phyloP scores from a whole-genome alignment of 2,888 invertebrate species.

The Boloria selene region DNA sequence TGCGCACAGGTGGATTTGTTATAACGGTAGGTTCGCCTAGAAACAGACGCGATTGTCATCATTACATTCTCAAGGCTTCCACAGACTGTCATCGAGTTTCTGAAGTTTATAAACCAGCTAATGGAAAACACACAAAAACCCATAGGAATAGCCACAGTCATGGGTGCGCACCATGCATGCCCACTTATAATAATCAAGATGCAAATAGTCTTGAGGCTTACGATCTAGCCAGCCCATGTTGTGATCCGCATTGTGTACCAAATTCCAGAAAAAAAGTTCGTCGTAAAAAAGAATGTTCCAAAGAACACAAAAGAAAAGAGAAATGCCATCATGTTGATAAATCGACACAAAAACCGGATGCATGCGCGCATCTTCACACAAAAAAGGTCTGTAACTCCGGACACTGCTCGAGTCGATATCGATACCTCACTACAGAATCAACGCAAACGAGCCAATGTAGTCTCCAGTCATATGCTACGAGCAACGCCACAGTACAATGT shows the following conservation, averaged over 20 bases:
- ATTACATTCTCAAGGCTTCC: conserved; percentile 83
- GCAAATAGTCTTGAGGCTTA: conserved; percentile 92
- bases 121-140: conserved; percentile 62
- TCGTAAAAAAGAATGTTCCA: conserved; percentile 82
- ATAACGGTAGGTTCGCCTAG: conserved; percentile 87
- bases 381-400: conserved; percentile 71
- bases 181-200: conserved; percentile 84
- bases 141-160: conserved; percentile 77
- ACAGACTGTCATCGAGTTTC: conserved; percentile 65
- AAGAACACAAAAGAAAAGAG: conserved; percentile 84
- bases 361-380: conserved; percentile 72
- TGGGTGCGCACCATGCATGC: conserved; percentile 88
- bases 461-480: conserved; percentile 91
- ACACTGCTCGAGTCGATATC: conserved; percentile 73
- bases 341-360: conserved; percentile 72
- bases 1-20: conserved; percentile 86
- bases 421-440: conserved; percentile 85
- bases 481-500: conserved; percentile 85
- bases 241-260: conserved; percentile 93
- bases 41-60: conserved; percentile 85
- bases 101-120: conserved; percentile 59
- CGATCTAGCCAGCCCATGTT: conserved; percentile 92
- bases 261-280: conserved; percentile 78
- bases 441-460: conserved; percentile 90
- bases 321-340: conserved; percentile 80